Conservation (phyloP, 2,888 invertebrate genomes). For the Erebia palarica region DNA sequence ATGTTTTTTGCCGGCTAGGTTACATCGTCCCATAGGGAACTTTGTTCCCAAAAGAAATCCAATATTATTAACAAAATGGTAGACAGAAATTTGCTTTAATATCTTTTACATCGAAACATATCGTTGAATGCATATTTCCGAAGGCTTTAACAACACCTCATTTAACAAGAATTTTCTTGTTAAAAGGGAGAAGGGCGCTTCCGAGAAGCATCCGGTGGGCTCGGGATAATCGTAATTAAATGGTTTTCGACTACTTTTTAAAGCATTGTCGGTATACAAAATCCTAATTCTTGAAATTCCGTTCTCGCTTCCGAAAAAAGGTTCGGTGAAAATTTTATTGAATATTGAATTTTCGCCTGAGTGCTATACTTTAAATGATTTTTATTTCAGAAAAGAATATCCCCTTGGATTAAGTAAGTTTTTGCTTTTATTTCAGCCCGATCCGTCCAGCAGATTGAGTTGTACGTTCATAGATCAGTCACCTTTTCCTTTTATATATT, state of each 20-base stretch:
- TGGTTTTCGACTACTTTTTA: conserved; percentile 29
- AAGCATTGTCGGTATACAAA: neutral
- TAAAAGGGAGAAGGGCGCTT: conserved; percentile 44
- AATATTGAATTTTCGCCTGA: neutral
- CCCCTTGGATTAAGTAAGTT: no score
- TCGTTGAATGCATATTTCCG: neutral
- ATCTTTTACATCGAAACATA: neutral
- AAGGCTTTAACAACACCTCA: conserved; percentile 43
- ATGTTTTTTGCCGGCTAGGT: no score
- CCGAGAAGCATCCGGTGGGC: conserved; percentile 42
- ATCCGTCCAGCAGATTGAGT: no score
- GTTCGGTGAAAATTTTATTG: neutral
- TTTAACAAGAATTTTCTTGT: conserved; percentile 41
- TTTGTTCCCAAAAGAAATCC: no score
- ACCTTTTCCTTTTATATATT: no score
- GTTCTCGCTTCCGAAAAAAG: neutral
- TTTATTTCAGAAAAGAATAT: no score
- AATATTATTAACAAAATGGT: no score
- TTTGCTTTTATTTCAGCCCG: no score
- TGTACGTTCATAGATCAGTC: no score
- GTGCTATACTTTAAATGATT: no score
- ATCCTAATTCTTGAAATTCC: neutral
- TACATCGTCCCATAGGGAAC: no score
- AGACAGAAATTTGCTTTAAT: no score
- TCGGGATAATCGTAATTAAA: conserved; percentile 39